Base-by-base conservation (phyloP, 2,888 invertebrate genomes). In the Megalurothrips usitatus region DNA sequence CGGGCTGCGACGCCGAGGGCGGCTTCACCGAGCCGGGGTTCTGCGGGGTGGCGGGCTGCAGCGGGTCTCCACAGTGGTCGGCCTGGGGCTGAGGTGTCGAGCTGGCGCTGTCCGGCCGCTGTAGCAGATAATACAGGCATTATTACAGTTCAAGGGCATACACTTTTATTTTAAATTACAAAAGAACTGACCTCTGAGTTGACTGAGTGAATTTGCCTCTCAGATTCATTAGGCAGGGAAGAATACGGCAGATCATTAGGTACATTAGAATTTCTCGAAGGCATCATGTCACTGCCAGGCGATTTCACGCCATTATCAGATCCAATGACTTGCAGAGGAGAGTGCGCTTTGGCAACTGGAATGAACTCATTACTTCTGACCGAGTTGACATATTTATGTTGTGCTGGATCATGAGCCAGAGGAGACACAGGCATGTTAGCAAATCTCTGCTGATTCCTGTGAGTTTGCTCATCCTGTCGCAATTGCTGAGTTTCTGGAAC, bases 1-100 rank as follows among this genome's bases (percentile, higher is more conserved):
- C 93, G 0, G 91, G 86, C 80, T 89, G 88, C 17, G 88, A 88
- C 23, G 87, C 87, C 10, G 89, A 88, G 47, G 89, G 88, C 0
- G 89, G 89, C 79, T 90, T 89, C 0, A 88, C 87, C 0, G 88
- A 87, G n/a, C 87, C 87, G 26, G 87, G 87, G 84, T 87, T 88
- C 14, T 83, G 80, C 0, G 85, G 85, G 12, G 86, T 85, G 81
- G 85, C 82, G 26, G 85, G 84, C 81, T 86, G 85, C 80, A 85
- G 84, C 23, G 68, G 26, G 68, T 75, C 68, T 1, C 11, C 1
- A 23, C 68, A 75, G 12, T 75, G 68, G 68, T 75, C 68, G 10
- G 23, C 68, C 12, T 26, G 87, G 0, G 88, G 88, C 12, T 26
- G 87, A 0, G 88, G 88, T 0, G 88, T 88, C 8, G 88, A 87